Evolutionary conservation across 92 coral and sea anemone species (phyloP), one percentile per base, ranked within the genome.

Genomic region (Epizoanthus illoricatus): DNA sequence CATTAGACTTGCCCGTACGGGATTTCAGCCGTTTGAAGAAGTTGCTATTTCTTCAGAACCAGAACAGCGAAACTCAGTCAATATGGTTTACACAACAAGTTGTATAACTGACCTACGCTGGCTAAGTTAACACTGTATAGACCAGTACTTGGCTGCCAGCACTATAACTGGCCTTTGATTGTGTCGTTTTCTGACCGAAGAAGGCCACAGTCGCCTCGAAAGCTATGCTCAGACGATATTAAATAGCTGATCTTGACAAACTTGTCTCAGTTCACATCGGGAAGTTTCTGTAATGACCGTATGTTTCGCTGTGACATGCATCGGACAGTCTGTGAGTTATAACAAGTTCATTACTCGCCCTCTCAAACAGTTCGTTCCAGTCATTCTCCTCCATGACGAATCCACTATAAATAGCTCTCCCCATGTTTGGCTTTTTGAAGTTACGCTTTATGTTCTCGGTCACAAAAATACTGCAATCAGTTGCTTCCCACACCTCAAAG

Each of bases 321-420:
- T 45, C 58, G 10, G 76, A 18, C 15, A 71, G 76, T 43, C 52
- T 45, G 47, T 47, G 58, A 45, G 40, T 19, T 16, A 43, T 71
- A 19, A 19, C 41, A 8, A 63, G 42, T 43, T 78, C 82, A 1
- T 42, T 57, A 20, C 19, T 78, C 0, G 82, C 61, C 49, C 36
- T 78, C 24, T 78, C 71, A n/a, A 78, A 78, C 19, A 78, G 60
- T 21, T 78, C 23, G 18, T 78, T 70, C 82, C 82, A 78, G 45
- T 78, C 82, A 18, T 21, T 19, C 4, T 21, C 24, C 11, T 19
- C 71, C 16, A 78, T 43, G 28, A 12, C 19, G 13, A 63, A 4
- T 63, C 82, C 82, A 45, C 5, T 42, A 4, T 52, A 52, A 52
- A 24, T 5, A 21, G 9, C 15, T 13, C 21, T 55, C 60, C 49